Conservation (phyloP, 1,140 invertebrate genomes). For the Bombyx mori region DNA sequence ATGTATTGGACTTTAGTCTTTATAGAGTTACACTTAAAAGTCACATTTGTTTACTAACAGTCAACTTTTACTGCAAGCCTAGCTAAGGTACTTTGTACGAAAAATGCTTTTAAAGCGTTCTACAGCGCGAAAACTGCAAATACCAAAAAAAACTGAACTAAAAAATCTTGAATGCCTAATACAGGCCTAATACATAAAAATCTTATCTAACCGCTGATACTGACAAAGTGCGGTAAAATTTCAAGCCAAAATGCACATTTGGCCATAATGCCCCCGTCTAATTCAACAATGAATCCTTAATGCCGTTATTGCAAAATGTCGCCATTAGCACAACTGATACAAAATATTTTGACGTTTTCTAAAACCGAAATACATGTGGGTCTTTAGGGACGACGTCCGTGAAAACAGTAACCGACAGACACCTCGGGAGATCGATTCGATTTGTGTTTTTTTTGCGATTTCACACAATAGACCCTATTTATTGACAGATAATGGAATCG, state of each 20-base stretch:
- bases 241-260: conserved; percentile 34
- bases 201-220: too few relatives aligned
- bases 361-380: conserved; percentile 49
- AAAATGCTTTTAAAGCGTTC: too few relatives aligned
- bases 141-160: too few relatives aligned
- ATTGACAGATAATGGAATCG: conserved; percentile 60
- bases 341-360: conserved; percentile 66
- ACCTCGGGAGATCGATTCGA: conserved; percentile 60
- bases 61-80: too few relatives aligned
- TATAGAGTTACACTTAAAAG: too few relatives aligned
- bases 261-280: conserved; percentile 42
- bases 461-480: conserved; percentile 54
- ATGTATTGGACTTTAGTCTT: too few relatives aligned
- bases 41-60: too few relatives aligned
- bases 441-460: conserved; percentile 55
- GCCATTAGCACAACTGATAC: conserved; percentile 62
- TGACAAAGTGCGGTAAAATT: too few relatives aligned
- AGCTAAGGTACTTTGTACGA: too few relatives aligned
- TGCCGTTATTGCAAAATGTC: conserved; percentile 43
- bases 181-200: too few relatives aligned
- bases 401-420: conserved; percentile 42
- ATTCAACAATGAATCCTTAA: conserved; percentile 56
- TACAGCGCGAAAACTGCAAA: too few relatives aligned
- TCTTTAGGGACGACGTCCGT: conserved; percentile 45
- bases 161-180: too few relatives aligned